phyloP scores from a whole-genome alignment of 2,113 vertebrate genomes.

The Ictalurus furcatus region DNA sequence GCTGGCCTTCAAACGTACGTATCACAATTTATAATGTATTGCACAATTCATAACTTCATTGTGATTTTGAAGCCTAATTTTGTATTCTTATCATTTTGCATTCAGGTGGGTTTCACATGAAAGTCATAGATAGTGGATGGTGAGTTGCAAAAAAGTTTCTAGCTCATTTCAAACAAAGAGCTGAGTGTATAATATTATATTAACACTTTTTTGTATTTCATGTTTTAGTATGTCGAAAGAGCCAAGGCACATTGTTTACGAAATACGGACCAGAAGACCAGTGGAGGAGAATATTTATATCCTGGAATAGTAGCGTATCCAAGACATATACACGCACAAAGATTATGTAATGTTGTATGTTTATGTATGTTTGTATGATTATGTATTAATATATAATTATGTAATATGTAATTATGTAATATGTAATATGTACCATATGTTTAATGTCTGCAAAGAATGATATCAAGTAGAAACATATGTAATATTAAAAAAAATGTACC shows the following conservation, averaged over 20 bases:
- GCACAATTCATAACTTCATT: neutral
- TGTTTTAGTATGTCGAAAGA: constrained; percentile 71
- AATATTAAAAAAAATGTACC: neutral
- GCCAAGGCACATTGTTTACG: constrained; percentile 74
- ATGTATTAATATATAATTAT: neutral
- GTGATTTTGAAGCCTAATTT: neutral
- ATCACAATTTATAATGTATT: neutral
- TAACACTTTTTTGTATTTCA: constrained; percentile 18
- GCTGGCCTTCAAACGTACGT: constrained; percentile 68
- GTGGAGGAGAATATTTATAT: constrained; percentile 78
- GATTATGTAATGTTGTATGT: neutral
- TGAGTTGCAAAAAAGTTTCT: constrained; percentile 55
- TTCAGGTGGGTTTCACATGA: constrained; percentile 62
- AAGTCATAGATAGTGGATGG: constrained; percentile 64
- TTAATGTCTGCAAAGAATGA: neutral
- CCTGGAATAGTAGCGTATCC: constrained; percentile 48
- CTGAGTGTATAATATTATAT: neutral
- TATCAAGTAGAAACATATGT: neutral
- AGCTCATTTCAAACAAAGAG: neutral
- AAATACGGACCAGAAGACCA: constrained; percentile 72
- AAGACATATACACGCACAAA: neutral
- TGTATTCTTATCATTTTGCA: constrained; percentile 1
- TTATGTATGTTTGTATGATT: neutral
- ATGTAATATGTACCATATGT: neutral
- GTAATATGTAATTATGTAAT: too few relatives aligned